Base-by-base conservation (phyloP, 2,888 invertebrate genomes). In the Thecocarcelia acutangulata region DNA sequence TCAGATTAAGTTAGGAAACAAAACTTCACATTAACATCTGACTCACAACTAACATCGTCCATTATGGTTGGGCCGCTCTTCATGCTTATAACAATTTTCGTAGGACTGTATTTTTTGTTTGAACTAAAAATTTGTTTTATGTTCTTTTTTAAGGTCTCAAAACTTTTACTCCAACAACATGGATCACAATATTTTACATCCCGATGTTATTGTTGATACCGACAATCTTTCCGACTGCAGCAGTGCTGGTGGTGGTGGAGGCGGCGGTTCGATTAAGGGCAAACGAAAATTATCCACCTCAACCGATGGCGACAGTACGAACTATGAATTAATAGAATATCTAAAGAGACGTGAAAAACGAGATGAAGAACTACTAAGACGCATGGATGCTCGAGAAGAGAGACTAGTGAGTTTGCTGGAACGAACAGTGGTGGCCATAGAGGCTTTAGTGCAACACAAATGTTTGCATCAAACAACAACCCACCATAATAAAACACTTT, bases 131-230 rank as follows among this genome's bases (percentile, higher is more conserved):
- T 24, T 24, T 44, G 17, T 48, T 46, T 12, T 19, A n/a, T 9
- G 9, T 13, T 48, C 17, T 8, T 12, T 17, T 86, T 52, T 3
- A 80, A 90, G 90, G 8, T 85, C 89, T 12, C 90, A 90, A 69
- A 90, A 90, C 84, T 90, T 87, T 56, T 90, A 90, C 78, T 87
- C 90, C 19, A 87, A 87, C 46, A 88, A 88, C 76, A 87, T 90
- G 50, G 90, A 90, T 48, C 87, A 87, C 54, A 90, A 89, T 69
- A 87, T 90, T 44, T 83, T 91, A 74, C 90, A 91, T 84, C 91
- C 91, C 37, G 91, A 90, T 86, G 91, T 90, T 12, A 91, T 91
- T 76, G 91, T 91, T 44, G 91, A 90, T 59, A 90, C 91, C 6
- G 91, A 90, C 69, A 89, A 90, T 84, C 84, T 91, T 0, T 89